These are phyloP conservation scores for Chamaetylas fuelleborni DNA, from an alignment of 2,113 vertebrate genomes.

Conservation along the genomic window DNA sequence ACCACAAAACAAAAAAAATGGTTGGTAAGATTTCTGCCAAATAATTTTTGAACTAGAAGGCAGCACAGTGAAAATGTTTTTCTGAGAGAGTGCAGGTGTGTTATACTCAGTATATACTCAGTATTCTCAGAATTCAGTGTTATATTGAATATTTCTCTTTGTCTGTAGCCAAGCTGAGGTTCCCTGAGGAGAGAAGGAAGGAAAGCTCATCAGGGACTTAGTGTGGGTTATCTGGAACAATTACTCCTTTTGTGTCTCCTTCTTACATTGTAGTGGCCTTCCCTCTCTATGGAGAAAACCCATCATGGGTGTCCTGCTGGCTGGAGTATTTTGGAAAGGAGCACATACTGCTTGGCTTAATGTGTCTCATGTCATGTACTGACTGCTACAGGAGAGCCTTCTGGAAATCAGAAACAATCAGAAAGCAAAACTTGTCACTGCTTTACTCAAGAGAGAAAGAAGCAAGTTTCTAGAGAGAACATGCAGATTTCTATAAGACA, in stretches of 20 bases:
- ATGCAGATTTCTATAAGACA: neutral
- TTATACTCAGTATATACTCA: neutral
- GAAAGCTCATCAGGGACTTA: neutral
- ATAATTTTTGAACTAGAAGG: neutral
- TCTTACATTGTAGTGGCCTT: neutral
- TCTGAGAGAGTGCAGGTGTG: neutral
- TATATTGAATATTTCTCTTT: neutral
- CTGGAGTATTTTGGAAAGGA: neutral
- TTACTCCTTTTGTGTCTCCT: neutral
- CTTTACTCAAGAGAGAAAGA: neutral
- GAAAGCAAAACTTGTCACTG: neutral
- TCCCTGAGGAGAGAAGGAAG: neutral
- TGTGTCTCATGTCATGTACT: fast-evolving
- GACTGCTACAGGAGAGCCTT: neutral
- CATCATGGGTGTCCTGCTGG: fast-evolving
- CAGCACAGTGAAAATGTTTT: neutral
- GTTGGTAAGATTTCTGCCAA: neutral
- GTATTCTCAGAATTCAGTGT: neutral
- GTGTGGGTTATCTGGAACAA: neutral
- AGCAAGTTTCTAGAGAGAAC: neutral
- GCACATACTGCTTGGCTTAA: neutral
- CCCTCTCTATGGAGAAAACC: neutral
- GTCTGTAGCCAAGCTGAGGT: neutral
- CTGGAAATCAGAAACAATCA: neutral
- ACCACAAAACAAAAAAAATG: neutral